Conservation (phyloP, 2,797 vertebrate genomes). For the Liparis tanakae region DNA sequence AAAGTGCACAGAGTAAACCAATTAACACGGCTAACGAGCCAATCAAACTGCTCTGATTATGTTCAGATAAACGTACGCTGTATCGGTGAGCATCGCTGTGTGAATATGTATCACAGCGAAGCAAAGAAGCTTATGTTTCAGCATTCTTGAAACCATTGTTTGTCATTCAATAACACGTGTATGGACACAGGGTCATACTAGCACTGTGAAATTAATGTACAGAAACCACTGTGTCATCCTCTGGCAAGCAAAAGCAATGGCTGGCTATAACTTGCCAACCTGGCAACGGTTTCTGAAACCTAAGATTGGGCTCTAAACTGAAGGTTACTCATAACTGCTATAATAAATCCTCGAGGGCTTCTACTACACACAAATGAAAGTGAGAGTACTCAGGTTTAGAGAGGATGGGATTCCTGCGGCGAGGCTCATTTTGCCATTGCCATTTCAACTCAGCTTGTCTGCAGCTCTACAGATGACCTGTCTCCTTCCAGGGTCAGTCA, state of each 20-base stretch:
- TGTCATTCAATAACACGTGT: slow-evolving; percentile 8
- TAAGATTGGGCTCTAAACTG: slow-evolving; percentile 38
- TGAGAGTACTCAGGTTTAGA: slow-evolving; percentile 51
- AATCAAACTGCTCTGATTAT: not conserved
- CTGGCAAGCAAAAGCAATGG: slow-evolving; percentile 10
- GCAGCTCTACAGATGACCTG: slow-evolving; percentile 48
- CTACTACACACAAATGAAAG: slow-evolving; percentile 43
- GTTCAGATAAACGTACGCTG: not conserved
- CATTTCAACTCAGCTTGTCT: slow-evolving; percentile 48
- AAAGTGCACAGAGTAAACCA: not conserved
- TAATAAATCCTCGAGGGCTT: slow-evolving; percentile 57
- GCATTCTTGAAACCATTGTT: not conserved
- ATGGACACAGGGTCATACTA: not conserved
- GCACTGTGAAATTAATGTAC: not conserved
- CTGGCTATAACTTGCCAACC: slow-evolving; percentile 12
- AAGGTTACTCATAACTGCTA: slow-evolving; percentile 60
- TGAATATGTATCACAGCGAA: not conserved
- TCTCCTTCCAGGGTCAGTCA: slow-evolving; percentile 61
- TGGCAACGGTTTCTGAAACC: slow-evolving; percentile 30
- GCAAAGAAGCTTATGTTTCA: not conserved
- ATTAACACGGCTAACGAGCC: not conserved
- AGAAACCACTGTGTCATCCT: slow-evolving; percentile 2
- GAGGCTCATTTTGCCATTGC: slow-evolving; percentile 50
- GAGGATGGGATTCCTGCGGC: slow-evolving; percentile 54
- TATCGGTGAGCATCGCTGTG: not conserved